Base-by-base conservation (phyloP, 2,797 vertebrate genomes). In the Chaetophractus vellerosus region DNA sequence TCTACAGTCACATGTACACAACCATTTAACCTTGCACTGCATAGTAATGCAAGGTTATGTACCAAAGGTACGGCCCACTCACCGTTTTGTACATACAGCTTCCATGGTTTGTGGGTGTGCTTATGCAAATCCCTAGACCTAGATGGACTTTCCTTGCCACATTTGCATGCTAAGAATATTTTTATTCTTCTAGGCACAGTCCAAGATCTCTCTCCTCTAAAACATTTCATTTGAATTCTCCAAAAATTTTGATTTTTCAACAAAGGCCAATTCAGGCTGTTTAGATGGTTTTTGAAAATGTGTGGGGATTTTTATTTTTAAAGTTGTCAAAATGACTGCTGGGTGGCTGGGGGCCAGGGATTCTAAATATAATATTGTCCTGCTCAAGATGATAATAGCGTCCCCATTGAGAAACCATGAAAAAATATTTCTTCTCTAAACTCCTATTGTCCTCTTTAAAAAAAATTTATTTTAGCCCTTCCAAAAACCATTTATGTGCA, bases 191-290 rank as follows among this genome's bases (percentile, higher is more conserved):
- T 1, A 90, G 41, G 18, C 45, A 61, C 7, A 90, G 38, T 2
- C 72, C n/a, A 92, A 88, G 48, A 45, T 31, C 8, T 76, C 12
- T 45, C 75, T 59, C 21, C 83, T 89, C 48, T 9, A 79, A 89
- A 82, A 93, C 66, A 38, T 66, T 2, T 61, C 28, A 28, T 68
- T 69, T 68, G 16, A 91, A 33, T 48, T 19, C 14, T 91, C 45
- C 82, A 33, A 48, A 84, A 92, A 90, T 36, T 6, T 36, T 72
- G 2, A 91, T 72, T 76, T 52, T 85, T 93, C 31, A 86, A 38
- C 64, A 79, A 71, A 87, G 18, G 1, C 21, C 18, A 76, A 72
- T 21, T 72, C 31, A 76, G 38, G 10, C 10, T 38, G 0, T 61
- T 94, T 75, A 61, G 48, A 64, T 15, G 24, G 18, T 9, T 78